Evolutionary conservation across 2,797 vertebrate species (phyloP), one percentile per base, ranked within the genome.

Genomic region (Garrulus glandarius): DNA sequence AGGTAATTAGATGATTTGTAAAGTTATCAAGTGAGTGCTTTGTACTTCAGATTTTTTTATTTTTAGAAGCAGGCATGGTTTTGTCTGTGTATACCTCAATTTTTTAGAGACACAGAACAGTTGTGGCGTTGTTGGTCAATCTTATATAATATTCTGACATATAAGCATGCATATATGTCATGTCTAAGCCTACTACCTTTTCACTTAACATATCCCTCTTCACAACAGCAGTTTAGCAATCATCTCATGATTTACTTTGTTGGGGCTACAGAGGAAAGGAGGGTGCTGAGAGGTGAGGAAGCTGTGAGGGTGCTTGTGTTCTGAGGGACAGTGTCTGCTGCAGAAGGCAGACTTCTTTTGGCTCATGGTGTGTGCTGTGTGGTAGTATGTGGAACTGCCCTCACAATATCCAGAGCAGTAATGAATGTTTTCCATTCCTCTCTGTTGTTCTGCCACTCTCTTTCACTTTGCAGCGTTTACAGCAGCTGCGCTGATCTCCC

Each of bases 11-110:
- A 81, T 75, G 83, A 78, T 75, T 93, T 0, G 0, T n/a, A 61
- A 82, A 81, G 55, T 94, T 94, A 63, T 92, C 87, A 72, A 97
- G 80, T 86, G 37, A 3, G 4, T 81, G 16, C 65, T 92, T 90
- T 63, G 22, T 81, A 44, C 76, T 92, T 93, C 43, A 68, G 26
- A 61, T 57, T 71, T 55, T 61, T 61, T 92, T 95, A 84, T 90
- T 93, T 92, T 92, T 84, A 80, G 57, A 69, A 78, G 63, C 32
- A 69, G 65, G 19, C 36, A 43, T 77, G 46, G 27, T 71, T 95
- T 87, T 84, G 10, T 81, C 30, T 50, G 29, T 79, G 61, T 34
- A 32, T 39, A n/a, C 30, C 36, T 90, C 4, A 4, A 6, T 46
- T 71, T 79, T 70, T 94, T 61, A 83, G 79, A 93, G 65, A 49